Base-by-base conservation (phyloP, 1,140 invertebrate genomes). In the Hypothenemus hampei region DNA sequence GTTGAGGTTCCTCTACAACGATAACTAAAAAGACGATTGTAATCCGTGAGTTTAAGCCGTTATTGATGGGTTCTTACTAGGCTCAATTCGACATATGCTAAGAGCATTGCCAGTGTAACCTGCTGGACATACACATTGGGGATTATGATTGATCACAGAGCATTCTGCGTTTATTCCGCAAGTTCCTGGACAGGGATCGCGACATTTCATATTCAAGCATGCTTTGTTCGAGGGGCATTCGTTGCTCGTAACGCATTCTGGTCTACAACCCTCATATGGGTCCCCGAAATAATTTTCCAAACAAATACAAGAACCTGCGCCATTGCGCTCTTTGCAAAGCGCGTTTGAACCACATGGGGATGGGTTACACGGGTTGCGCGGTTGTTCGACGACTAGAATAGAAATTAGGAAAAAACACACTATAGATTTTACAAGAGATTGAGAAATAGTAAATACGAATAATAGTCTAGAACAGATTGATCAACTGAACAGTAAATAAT, bases 161-260 rank as follows among this genome's bases (percentile, higher is more conserved):
- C 90, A 94, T 66, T 87, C 78, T 11, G 90, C 84, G 70, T 91
- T 89, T 36, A 86, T 71, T 29, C 89, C 90, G 72, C 89, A 89
- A 43, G 80, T 80, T 51, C 86, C 87, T 48, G 78, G 74, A 69
- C 89, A 93, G 13, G 88, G 88, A 72, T 91, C 81, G 60, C 79
- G 76, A 69, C 89, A 93, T 72, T 89, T 89, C 69, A 87, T 88
- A 65, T 84, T 86, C 22, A 85, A 78, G 69, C 90, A 93, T 47
- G 88, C 84, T 71, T 81, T 83, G 61, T 80, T 78, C 52, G 74
- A 75, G 29, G 80, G 70, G 73, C 89, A 93, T 65, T 89, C 87
- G 20, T 79, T 81, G 66, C 89, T 90, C 66, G 87, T 82, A n/a
- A 87, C 78, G 69, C 87, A 91, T 74, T 89, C 86, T 11, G 86